Evolutionary conservation across 2,888 invertebrate species (phyloP).

Genomic region (Fabriciana adippe): DNA sequence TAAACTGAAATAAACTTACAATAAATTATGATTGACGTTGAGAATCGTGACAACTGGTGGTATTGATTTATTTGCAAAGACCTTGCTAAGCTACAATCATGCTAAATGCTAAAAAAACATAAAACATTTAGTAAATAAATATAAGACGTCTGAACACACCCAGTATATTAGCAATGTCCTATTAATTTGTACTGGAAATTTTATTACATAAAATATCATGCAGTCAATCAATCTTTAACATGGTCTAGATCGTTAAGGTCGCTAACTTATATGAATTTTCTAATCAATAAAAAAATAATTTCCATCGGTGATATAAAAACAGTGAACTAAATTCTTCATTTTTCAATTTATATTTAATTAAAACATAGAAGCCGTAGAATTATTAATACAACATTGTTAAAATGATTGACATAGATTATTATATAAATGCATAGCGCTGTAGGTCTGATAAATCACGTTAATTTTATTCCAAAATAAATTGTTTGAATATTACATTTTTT

Average conservation of each 20-base stretch:
- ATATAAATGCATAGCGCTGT: no score
- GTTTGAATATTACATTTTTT: no score
- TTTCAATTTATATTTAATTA: no score
- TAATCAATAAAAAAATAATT: background rate
- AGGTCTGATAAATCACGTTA: no score
- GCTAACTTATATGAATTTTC: constrained; percentile 10
- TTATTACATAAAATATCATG: constrained; percentile 18
- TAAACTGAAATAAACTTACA: background rate
- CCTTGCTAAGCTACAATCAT: constrained; percentile 67
- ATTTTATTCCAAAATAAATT: no score
- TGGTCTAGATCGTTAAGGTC: constrained; percentile 28
- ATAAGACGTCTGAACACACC: constrained; percentile 22
- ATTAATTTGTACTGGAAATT: constrained; percentile 22
- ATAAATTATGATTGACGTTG: constrained; percentile 9
- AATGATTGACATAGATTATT: no score
- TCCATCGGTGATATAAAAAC: no score
- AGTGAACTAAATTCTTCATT: no score
- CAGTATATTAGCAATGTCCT: constrained; percentile 29
- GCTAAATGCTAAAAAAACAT: constrained; percentile 59
- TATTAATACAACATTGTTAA: no score
- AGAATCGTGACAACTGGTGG: constrained; percentile 23
- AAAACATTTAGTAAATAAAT: constrained; percentile 31
- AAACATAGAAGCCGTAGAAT: no score
- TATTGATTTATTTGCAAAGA: constrained; percentile 22
- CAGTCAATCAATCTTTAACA: constrained; percentile 27